Base-by-base conservation (phyloP, 1,140 invertebrate species). In the Zaprionus ornatus region DNA sequence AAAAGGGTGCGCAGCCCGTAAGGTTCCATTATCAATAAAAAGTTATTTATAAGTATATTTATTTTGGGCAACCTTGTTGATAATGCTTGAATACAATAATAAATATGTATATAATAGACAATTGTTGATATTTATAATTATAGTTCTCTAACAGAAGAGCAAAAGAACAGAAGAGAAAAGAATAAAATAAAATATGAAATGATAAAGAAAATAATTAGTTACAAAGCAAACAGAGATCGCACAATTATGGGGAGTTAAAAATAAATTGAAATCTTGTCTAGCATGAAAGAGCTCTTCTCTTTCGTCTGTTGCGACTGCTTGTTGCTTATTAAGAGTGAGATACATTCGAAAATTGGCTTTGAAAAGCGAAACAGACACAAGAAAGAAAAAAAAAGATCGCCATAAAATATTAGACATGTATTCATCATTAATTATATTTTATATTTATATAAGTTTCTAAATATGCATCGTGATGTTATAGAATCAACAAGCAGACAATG, bases 401-500 rank as follows among this genome's bases (percentile, higher is more conserved):
- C 45, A 50, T 50, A 50, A 50, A 50, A 50, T 50, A 50, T 50
- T 50, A 50, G 45, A 50, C 45, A 50, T 50, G 45, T 50, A 50
- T 50, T 50, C 45, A 23, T 50, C 45, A 50, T 50, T 50, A 50
- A 50, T 50, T 50, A 50, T 50, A 50, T 50, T 50, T 50, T 50
- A 50, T 50, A 50, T 50, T 50, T 50, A 23, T 50, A 50, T 50
- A 50, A 9, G 45, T 23, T 19, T 23, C 17, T 23, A 50, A 13
- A 50, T 50, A 23, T 48, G 45, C 45, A 48, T 45, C n/a, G n/a
- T 17, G 40, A 45, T 45, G n/a, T 17, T 45, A 45, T 45, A 17
- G 17, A 17, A 45, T 45, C n/a, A 17, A 45, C n/a, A 12, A n/a
- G 15, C 37, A 40, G 37, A 40, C 37, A 40, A 40, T 40, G 15